Evolutionary conservation across 2,888 invertebrate genomes (phyloP), one percentile per base, ranked within the genome.

Genomic region (Geophilus truncorum): DNA sequence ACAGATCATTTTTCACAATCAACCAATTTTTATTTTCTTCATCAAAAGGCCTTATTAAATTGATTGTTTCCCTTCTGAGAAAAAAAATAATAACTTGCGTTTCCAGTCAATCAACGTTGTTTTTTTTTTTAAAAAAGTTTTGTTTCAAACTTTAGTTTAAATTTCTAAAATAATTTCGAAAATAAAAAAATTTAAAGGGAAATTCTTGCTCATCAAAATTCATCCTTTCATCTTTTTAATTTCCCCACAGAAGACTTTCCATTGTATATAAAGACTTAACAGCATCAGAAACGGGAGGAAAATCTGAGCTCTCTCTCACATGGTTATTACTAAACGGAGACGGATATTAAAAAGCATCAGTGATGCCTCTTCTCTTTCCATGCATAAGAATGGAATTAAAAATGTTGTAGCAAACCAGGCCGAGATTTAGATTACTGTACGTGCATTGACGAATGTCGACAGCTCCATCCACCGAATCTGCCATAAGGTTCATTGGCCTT

Each of bases 381-480:
- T 57, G 57, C 57, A 57, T 57, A 23, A 15, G 57, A 57, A 57
- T 57, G 57, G 57, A 57, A 57, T 57, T 57, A 57, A 57, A 57
- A 57, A 57, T 57, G 57, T 57, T 57, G 57, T 57, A 18, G 18
- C 21, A 21, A 57, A 57, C 57, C 18, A 21, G 21, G 18, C 57
- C 7, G 21, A 57, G 57, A 23, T 57, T 57, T 23, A 57, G 57
- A 57, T 57, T 57, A 57, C 57, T 57, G 57, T 23, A 57, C 23
- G 57, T 57, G 57, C 57, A 57, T 57, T 57, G 57, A 57, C 57
- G 57, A 57, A 57, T 57, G 57, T 21, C 57, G 57, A 57, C 57
- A 57, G 57, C 57, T 57, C 57, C 57, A 57, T 57, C 57, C n/a
- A 4, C 57, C 57, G 57, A 57, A 57, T 57, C 57, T 57, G n/a